Evolutionary conservation across 2,113 vertebrate species (phyloP).

Genomic region (Mirounga angustirostris): DNA sequence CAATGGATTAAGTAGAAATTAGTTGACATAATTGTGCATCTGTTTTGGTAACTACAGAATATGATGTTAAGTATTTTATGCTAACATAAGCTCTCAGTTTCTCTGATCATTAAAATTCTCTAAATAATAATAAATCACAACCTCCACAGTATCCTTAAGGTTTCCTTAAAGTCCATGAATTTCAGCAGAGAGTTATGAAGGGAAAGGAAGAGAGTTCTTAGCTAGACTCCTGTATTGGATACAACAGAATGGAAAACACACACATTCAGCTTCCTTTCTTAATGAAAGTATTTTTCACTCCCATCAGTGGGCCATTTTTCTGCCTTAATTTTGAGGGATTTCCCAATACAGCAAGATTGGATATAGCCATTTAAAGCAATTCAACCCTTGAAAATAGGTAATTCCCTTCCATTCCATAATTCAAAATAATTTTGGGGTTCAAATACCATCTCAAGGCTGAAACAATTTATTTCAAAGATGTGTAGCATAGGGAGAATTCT

Average conservation of each 20-base stretch:
- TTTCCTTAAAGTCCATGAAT: slow-evolving; percentile 52
- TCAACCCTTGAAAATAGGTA: background rate
- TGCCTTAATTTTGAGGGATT: slow-evolving; percentile 45
- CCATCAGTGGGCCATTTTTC: slow-evolving; percentile 8
- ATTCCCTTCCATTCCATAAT: background rate
- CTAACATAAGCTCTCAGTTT: slow-evolving; percentile 45
- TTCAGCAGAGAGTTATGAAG: slow-evolving; percentile 44
- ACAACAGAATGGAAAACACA: slow-evolving; percentile 21
- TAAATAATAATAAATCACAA: slow-evolving; percentile 48
- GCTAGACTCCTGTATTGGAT: background rate
- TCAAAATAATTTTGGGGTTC: background rate
- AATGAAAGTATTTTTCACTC: slow-evolving; percentile 54
- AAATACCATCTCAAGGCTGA: background rate
- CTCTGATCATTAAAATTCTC: slow-evolving; percentile 65
- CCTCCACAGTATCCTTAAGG: slow-evolving; percentile 5
- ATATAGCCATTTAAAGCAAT: background rate
- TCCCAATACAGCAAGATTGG: slow-evolving; percentile 2
- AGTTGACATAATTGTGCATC: slow-evolving; percentile 66
- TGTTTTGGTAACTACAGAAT: slow-evolving; percentile 75
- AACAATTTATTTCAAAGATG: slow-evolving; percentile 46
- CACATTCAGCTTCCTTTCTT: slow-evolving; percentile 21
- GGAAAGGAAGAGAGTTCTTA: slow-evolving; percentile 12
- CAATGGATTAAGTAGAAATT: slow-evolving; percentile 77
- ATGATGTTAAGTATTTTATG: slow-evolving; percentile 66
- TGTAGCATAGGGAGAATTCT: background rate